Evolutionary conservation across 2,113 vertebrate genomes (phyloP), one percentile per base, ranked within the genome.

Genomic region (Tragulus kanchil): DNA sequence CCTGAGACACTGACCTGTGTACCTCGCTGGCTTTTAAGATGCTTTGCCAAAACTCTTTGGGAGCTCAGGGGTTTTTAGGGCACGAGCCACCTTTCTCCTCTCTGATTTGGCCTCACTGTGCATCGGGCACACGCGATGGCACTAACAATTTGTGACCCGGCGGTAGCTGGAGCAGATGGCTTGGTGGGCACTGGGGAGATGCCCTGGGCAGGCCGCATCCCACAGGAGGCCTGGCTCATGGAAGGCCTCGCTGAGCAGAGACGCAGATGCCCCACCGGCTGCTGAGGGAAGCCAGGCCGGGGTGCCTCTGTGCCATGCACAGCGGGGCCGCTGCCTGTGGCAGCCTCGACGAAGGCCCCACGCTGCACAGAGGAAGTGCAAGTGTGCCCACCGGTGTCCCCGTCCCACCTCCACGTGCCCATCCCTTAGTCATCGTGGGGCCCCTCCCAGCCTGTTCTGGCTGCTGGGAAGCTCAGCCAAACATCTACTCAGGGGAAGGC

Each of bases 351-450:
- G 1, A 25, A 73, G 31, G 16, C 77, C 77, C 81, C 42, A 5
- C 31, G 15, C 23, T 31, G 0, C 19, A 36, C 11, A 83, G 21
- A 8, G 25, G 15, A 62, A 9, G 28, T 0, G 6, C 48, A 14
- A 28, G 16, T 1, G 3, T 10, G 11, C 50, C 31, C 21, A 0
- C 5, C 31, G 2, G 52, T 3, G 7, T 45, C 23, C 31, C 58
- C 26, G 9, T 12, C 42, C n/a, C 8, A 8, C 31, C 50, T 7
- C 48, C 17, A 25, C 28, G 69, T 6, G 28, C 36, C 31, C 14
- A 17, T 62, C 12, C 0, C 59, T 52, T 31, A 67, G 3, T 45
- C 69, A 0, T 56, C 62, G 9, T 26, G 2, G 25, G 84, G 50
- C 21, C 48, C 58, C 42, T 77, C 21, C 4, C 71, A 31, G 58